Evolutionary conservation across 2,888 invertebrate species (phyloP).

Genomic region (Lampropteryx suffumata): DNA sequence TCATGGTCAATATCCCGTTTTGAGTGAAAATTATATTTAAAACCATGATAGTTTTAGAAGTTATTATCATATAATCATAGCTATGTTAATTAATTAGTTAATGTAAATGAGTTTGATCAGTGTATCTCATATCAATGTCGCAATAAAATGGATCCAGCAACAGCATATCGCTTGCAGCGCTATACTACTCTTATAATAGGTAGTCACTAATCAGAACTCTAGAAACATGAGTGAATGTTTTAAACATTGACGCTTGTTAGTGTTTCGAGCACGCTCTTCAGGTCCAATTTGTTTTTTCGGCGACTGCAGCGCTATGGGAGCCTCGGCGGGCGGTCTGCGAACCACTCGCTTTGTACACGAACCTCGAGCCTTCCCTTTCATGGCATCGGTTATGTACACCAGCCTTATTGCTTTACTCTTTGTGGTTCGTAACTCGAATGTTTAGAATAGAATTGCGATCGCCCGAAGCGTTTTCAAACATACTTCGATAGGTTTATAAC

Average conservation of each 20-base stretch:
- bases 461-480: conserved; percentile 49
- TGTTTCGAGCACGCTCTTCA: conserved; percentile 39
- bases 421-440: conserved; percentile 54
- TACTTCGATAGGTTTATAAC: conserved; percentile 45
- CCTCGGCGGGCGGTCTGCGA: conserved; percentile 63
- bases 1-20: no score
- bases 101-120: no score
- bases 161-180: conserved; percentile 5
- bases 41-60: no score
- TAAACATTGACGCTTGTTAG: conserved; percentile 58
- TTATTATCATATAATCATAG: no score
- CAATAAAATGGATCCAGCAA: not conserved
- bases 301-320: conserved; percentile 56
- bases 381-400: conserved; percentile 63
- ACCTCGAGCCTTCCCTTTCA: conserved; percentile 59
- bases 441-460: conserved; percentile 53
- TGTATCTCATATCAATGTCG: not conserved
- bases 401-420: conserved; percentile 58
- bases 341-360: conserved; percentile 60
- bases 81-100: no score
- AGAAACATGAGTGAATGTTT: conserved; percentile 46
- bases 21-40: no score
- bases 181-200: not conserved
- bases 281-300: conserved; percentile 68
- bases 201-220: conserved; percentile 2